Evolutionary conservation across 2,797 vertebrate genomes (phyloP).

Genomic region (Poecilia picta): DNA sequence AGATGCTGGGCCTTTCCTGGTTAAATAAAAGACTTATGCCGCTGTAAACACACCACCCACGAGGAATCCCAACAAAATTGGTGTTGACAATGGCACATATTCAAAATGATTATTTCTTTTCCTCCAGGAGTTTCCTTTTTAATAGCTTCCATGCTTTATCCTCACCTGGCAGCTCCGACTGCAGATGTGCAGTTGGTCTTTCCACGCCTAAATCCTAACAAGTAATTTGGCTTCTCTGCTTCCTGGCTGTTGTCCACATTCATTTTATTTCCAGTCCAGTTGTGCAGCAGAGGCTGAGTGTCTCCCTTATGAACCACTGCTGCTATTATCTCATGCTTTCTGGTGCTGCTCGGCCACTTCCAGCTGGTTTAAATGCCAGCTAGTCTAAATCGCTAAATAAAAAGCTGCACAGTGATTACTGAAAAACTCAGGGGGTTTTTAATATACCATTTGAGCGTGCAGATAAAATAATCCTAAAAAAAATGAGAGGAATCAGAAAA

Average conservation of each 20-base stretch:
- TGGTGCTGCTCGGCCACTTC: neutral
- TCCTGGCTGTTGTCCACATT: slow-evolving; percentile 16
- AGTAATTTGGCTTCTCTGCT: slow-evolving; percentile 18
- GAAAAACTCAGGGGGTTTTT: neutral
- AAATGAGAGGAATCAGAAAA: neutral
- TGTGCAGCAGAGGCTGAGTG: slow-evolving; percentile 18
- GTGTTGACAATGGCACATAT: slow-evolving; percentile 9
- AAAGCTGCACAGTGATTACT: neutral
- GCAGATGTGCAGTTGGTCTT: slow-evolving; percentile 28
- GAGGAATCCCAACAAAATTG: neutral
- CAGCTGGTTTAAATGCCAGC: neutral
- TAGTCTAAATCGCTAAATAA: neutral
- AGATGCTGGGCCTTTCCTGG: neutral
- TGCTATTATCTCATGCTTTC: slow-evolving; percentile 4
- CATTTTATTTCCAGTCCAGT: slow-evolving; percentile 22
- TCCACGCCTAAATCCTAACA: slow-evolving; percentile 22
- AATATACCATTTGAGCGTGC: neutral
- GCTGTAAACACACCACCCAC: neutral
- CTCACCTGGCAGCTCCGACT: slow-evolving; percentile 30
- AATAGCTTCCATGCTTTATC: neutral
- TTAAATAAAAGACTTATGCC: neutral
- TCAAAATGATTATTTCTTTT: slow-evolving; percentile 3
- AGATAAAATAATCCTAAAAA: neutral
- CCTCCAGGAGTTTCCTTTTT: neutral
- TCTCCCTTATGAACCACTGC: slow-evolving; percentile 27